Evolutionary conservation across 1,140 invertebrate genomes (phyloP).

Genomic region (Chlorops oryzae): DNA sequence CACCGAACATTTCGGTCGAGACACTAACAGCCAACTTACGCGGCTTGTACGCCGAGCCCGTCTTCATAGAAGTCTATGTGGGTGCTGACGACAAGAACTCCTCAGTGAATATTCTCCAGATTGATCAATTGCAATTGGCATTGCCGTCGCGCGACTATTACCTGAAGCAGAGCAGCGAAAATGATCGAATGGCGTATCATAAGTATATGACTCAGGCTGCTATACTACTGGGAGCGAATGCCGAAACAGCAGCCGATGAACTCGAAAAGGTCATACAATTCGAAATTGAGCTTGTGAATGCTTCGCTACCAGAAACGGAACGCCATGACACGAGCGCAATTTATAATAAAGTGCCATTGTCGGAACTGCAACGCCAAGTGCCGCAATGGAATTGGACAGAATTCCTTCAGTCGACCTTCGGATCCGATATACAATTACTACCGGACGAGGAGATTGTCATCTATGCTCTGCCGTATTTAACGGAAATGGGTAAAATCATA

Average conservation of each 20-base stretch:
- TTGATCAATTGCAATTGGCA: slow-evolving; percentile 75
- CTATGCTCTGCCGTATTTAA: slow-evolving; percentile 73
- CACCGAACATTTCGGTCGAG: slow-evolving; percentile 56
- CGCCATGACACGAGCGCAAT: slow-evolving; percentile 74
- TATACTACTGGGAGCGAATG: slow-evolving; percentile 64
- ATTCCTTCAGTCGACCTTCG: slow-evolving; percentile 67
- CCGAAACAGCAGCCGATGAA: slow-evolving; percentile 56
- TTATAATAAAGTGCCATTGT: slow-evolving; percentile 64
- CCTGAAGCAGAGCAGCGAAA: slow-evolving; percentile 61
- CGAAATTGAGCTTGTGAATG: slow-evolving; percentile 73
- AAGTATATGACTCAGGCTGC: slow-evolving; percentile 74
- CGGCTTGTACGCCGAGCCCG: slow-evolving; percentile 66
- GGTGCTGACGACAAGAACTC: slow-evolving; percentile 82
- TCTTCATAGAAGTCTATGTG: slow-evolving; percentile 73
- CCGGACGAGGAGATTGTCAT: slow-evolving; percentile 68
- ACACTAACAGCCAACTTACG: slow-evolving; percentile 62
- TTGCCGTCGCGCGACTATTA: slow-evolving; percentile 79
- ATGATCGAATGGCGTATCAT: slow-evolving; percentile 66
- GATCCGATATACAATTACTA: slow-evolving; percentile 53
- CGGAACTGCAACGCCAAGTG: slow-evolving; percentile 59
- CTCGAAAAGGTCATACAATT: slow-evolving; percentile 65
- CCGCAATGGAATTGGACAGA: slow-evolving; percentile 72
- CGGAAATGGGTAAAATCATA: slow-evolving; percentile 69
- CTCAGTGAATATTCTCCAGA: slow-evolving; percentile 76
- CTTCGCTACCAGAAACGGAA: slow-evolving; percentile 70